A percentile compares a stretch with the other conserved stretches of the same genome.
Conservation (phyloP, 2,113 vertebrate species). For the Ictidomys tridecemlineatus region DNA sequence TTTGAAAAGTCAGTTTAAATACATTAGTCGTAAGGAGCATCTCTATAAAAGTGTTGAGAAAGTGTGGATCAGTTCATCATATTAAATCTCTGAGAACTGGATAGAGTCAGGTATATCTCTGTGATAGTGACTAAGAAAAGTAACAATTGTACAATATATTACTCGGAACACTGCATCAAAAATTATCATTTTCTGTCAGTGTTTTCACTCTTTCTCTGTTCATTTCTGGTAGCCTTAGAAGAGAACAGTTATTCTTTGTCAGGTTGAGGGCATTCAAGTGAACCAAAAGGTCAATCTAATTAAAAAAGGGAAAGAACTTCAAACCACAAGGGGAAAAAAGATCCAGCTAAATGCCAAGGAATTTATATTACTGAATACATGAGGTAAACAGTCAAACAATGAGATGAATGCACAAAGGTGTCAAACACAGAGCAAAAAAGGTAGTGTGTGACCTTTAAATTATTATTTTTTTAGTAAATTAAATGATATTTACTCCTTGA, state of each 20-base stretch:
- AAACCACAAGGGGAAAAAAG: slow-evolving; percentile 76
- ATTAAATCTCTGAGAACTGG: slow-evolving; percentile 82
- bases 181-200: slow-evolving; percentile 84
- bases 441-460: slow-evolving; percentile 85
- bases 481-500: slow-evolving; percentile 78
- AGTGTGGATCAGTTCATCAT: slow-evolving; percentile 79
- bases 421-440: slow-evolving; percentile 78
- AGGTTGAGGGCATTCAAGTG: slow-evolving; percentile 87
- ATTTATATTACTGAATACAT: slow-evolving; percentile 81
- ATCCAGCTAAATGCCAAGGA: slow-evolving; percentile 85
- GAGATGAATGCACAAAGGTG: slow-evolving; percentile 81
- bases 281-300: slow-evolving; percentile 91
- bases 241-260: slow-evolving; percentile 86
- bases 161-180: slow-evolving; percentile 77
- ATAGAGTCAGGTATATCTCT: slow-evolving; percentile 82
- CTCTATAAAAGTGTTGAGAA: slow-evolving; percentile 79
- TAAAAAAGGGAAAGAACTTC: slow-evolving; percentile 88
- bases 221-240: slow-evolving; percentile 82
- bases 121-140: slow-evolving; percentile 79
- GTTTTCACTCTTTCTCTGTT: slow-evolving; percentile 85
- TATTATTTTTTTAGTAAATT: slow-evolving; percentile 77
- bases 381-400: slow-evolving; percentile 85
- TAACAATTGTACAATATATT: slow-evolving; percentile 82
- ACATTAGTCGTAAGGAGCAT: slow-evolving; percentile 75
- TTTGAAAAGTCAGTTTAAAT: slow-evolving; percentile 80